Evolutionary conservation across 2,888 invertebrate genomes (phyloP).

Genomic region (Leptodirus hochenwartii): DNA sequence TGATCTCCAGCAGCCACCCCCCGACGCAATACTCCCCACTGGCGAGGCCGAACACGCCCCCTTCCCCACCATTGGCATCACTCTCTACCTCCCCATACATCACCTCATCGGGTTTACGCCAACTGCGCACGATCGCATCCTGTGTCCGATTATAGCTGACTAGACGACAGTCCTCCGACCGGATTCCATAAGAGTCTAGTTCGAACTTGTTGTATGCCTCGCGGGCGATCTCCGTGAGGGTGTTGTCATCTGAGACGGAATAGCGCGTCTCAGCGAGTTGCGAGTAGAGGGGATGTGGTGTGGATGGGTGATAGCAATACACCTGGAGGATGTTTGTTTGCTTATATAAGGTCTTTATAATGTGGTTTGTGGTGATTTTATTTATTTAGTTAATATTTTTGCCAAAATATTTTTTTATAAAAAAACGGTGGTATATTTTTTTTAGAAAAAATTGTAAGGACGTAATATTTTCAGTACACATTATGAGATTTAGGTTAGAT

Average conservation of each 20-base stretch:
- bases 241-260: conserved; percentile 37
- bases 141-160: conserved; percentile 46
- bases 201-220: conserved; percentile 39
- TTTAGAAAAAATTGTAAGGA: no score
- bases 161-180: conserved; percentile 48
- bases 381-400: no score
- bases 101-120: conserved; percentile 30
- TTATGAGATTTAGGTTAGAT: no score
- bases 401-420: no score
- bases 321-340: no score
- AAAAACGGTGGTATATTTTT: no score
- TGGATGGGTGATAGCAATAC: conserved; percentile 40
- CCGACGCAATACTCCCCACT: conserved; percentile 31
- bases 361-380: no score
- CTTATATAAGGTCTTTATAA: no score
- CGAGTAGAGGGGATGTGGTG: conserved; percentile 26
- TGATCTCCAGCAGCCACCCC: conserved; percentile 49
- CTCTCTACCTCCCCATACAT: conserved; percentile 15
- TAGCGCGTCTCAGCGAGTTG: conserved; percentile 29
- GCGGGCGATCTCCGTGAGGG: conserved; percentile 38
- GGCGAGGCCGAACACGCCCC: conserved; percentile 29
- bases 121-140: conserved; percentile 47
- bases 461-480: no score
- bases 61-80: no score
- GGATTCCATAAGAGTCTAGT: conserved; percentile 33